A percentile compares a stretch with the other conserved stretches of the same genome.
Conservation (phyloP, 2,113 vertebrate genomes). For the Sprattus sprattus region DNA sequence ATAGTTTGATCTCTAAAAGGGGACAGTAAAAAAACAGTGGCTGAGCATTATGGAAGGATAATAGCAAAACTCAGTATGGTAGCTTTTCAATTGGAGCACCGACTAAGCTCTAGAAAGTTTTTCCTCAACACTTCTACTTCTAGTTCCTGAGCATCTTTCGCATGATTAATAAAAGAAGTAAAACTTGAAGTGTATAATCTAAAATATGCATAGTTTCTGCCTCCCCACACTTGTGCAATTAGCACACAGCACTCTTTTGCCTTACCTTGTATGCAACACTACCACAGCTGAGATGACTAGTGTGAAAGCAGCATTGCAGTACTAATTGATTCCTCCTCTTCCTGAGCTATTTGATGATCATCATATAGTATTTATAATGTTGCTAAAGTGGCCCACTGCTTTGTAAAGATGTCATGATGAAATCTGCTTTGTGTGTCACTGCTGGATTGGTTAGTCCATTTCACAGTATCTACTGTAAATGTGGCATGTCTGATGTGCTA, state of each 20-base stretch:
- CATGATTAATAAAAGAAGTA: not conserved
- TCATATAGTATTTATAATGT: not conserved
- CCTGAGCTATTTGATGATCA: not conserved
- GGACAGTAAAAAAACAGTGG: not conserved
- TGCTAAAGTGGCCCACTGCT: not conserved
- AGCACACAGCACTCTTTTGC: not conserved
- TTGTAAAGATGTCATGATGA: not conserved
- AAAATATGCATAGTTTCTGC: conserved; percentile 5
- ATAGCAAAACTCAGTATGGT: not conserved
- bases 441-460: not conserved
- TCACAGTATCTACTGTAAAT: not conserved
- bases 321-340: not conserved
- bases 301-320: not conserved
- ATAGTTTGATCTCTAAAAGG: not conserved
- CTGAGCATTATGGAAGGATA: not conserved
- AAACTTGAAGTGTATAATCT: not conserved
- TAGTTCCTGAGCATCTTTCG: not conserved
- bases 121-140: not conserved
- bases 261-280: not conserved
- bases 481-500: not conserved
- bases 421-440: not conserved
- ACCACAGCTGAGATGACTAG: not conserved
- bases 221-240: not conserved
- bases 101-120: not conserved
- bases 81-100: not conserved